These are phyloP conservation scores for Diorhabda carinulata DNA, from an alignment of 1,140 invertebrate species.

Conservation along the genomic window DNA sequence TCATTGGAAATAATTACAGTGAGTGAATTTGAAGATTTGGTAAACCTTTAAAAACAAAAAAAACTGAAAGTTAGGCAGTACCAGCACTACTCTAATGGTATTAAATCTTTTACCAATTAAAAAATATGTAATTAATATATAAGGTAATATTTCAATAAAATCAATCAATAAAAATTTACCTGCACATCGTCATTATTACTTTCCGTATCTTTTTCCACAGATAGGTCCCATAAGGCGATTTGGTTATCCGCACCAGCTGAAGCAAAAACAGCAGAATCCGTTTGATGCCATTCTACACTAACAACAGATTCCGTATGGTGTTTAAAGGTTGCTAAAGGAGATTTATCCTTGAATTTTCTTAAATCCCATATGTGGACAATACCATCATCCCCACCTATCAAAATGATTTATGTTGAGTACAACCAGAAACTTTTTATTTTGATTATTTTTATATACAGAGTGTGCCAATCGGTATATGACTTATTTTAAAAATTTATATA, in stretches of 20 bases:
- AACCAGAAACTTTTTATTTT: no score
- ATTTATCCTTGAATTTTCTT: conserved; percentile 76
- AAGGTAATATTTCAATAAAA: neutral
- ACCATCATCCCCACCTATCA: conserved; percentile 90
- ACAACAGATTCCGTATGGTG: conserved; percentile 90
- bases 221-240: conserved; percentile 95
- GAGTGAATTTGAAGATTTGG: no score
- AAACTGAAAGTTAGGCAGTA: no score
- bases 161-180: conserved; percentile 41
- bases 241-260: conserved; percentile 93
- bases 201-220: conserved; percentile 77
- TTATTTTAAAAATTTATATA: neutral
- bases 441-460: no score
- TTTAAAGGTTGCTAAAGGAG: conserved; percentile 87
- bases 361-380: conserved; percentile 94
- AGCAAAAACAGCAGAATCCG: conserved; percentile 87
- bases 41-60: no score
- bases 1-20: no score
- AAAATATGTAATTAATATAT: no score
- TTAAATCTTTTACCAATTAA: no score
- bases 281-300: conserved; percentile 95
- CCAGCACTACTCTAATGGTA: no score
- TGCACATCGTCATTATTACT: conserved; percentile 59
- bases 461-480: no score
- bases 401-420: neutral